Percentiles rank a stretch among this genome's conserved stretches.
phyloP scores from a whole-genome alignment of 2,888 invertebrate genomes.

The Endotricha flammealis region DNA sequence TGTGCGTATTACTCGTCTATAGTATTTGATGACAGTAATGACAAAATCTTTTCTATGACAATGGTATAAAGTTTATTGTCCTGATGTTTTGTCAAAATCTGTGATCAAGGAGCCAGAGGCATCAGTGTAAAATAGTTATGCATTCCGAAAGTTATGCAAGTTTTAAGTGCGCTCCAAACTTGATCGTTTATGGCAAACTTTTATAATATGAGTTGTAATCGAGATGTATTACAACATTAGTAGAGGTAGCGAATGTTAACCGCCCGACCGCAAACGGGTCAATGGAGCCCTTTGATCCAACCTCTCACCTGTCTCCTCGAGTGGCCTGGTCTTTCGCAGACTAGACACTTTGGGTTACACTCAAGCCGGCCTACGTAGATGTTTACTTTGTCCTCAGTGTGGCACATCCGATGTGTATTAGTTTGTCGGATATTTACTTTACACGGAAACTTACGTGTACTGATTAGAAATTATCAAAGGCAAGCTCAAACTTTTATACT shows the following conservation, averaged over 20 bases:
- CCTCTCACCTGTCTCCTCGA: conserved; percentile 59
- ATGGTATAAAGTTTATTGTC: too few species aligned
- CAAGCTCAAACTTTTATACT: too few species aligned
- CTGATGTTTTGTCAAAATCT: too few species aligned
- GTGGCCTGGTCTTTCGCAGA: conserved; percentile 60
- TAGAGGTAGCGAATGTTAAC: conserved; percentile 42
- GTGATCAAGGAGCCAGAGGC: too few species aligned
- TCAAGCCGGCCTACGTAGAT: conserved; percentile 40
- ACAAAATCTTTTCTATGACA: too few species aligned
- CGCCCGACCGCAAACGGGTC: conserved; percentile 56
- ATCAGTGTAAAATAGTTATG: too few species aligned
- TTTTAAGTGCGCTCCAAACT: too few species aligned
- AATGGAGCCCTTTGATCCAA: conserved; percentile 69
- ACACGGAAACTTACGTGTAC: not conserved
- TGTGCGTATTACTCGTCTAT: too few species aligned
- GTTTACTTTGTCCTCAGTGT: conserved; percentile 45
- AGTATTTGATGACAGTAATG: too few species aligned
- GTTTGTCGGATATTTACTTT: not conserved
- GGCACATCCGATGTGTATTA: conserved; percentile 11
- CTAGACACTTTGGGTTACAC: conserved; percentile 51
- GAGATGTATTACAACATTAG: conserved; percentile 22
- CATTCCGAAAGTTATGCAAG: too few species aligned
- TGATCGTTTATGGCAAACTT: too few species aligned
- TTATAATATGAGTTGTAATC: not conserved
- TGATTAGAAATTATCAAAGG: too few species aligned